Base-by-base conservation (phyloP, 2,113 vertebrate species). In the Coreoperca whiteheadi region DNA sequence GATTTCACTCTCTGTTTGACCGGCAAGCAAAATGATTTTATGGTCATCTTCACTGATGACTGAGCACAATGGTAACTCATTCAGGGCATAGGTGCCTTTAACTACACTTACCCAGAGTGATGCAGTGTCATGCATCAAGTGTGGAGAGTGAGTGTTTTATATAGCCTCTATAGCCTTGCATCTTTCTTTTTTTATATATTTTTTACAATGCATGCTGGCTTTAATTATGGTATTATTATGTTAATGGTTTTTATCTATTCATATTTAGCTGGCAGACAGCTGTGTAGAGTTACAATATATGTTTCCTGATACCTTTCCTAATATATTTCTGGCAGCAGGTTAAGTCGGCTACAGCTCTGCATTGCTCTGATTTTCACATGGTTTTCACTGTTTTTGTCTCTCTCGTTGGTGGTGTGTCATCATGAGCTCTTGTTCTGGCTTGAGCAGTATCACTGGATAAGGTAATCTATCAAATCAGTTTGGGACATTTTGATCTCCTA, bases 401-500 rank as follows among this genome's bases (percentile, higher is more conserved):
- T 46, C 4, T 60, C 5, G 4, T 16, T 0, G 34, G 15, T 43
- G 69, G 8, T n/a, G 53, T 43, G 6, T 10, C 74, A 73, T 77
- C 74, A 3, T 34, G 56, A 79, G 72, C 70, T 87, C 53, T 48
- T 65, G 69, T 80, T 71, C 60, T 20, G 56, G 46, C 0, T 70
- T 48, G 54, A 64, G 77, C 77, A 63, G 81, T 66, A 74, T 68
- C 75, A 53, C 73, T 12, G 65, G 50, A 68, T 65, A 12, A 28
- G n/a, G 71, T 86, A 84, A 88, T 75, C 86, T 81, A 74, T 28
- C 57, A 78, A 37, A 88, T 89, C 84, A 90, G 60, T 90, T 85
- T 37, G 73, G 68, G 25, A 10, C 78, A 37, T 79, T 73, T 83
- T 88, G 50, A 89, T 82, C 88, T 66, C 67, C 20, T 46, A 68